phyloP scores from a whole-genome alignment of 2,888 invertebrate species.

The Drosophila tripunctata region DNA sequence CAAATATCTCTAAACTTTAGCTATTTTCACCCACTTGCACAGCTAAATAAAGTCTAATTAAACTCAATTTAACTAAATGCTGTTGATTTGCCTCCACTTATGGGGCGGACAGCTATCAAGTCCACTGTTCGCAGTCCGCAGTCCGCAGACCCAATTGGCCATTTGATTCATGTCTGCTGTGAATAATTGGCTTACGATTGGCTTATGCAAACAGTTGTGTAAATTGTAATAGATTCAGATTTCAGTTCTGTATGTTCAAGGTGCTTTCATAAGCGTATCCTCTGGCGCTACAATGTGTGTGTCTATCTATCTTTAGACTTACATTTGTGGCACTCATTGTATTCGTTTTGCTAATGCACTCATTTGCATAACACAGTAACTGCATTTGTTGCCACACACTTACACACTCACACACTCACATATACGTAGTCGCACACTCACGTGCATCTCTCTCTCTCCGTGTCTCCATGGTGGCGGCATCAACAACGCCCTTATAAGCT shows the following conservation, averaged over 20 bases:
- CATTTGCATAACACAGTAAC: constrained; percentile 71
- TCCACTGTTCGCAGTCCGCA: neutral
- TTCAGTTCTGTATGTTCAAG: neutral
- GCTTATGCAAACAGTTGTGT: constrained; percentile 67
- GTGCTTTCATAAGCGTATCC: constrained; percentile 40
- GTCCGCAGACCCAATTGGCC: constrained; percentile 9
- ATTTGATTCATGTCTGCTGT: constrained; percentile 38
- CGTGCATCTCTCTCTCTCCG: constrained; percentile 22
- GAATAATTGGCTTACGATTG: constrained; percentile 29
- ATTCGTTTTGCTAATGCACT: constrained; percentile 53
- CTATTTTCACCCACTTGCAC: constrained; percentile 25
- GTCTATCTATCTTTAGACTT: constrained; percentile 34
- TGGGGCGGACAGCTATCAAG: constrained; percentile 32
- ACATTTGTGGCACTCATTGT: constrained; percentile 29
- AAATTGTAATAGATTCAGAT: constrained; percentile 36
- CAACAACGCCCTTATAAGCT: constrained; percentile 37
- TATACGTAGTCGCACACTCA: neutral
- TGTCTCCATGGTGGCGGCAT: constrained; percentile 26
- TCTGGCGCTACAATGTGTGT: neutral
- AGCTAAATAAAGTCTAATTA: constrained; percentile 28
- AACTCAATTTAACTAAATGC: constrained; percentile 35
- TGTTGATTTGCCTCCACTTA: constrained; percentile 29
- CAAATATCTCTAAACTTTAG: constrained; percentile 6
- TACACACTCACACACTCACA: constrained; percentile 24
- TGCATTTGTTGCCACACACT: constrained; percentile 59